These are phyloP conservation scores for Epizoanthus rinbou DNA, from an alignment of 92 coral and sea anemone genomes.

Conservation along the genomic window DNA sequence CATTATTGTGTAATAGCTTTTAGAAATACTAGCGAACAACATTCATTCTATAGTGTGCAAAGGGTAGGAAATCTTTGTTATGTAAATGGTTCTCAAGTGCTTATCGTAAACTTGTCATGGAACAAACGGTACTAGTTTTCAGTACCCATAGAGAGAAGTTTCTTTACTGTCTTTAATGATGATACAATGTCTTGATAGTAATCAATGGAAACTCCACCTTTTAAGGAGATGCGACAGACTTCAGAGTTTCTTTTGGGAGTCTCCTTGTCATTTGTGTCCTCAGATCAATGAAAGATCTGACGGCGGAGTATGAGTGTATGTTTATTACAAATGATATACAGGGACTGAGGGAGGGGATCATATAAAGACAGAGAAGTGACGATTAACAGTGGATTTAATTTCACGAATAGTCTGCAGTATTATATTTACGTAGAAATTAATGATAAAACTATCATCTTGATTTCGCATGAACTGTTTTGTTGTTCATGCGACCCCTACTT, in stretches of 20 bases:
- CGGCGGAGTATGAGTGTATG: neutral
- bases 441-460: constrained; percentile 22
- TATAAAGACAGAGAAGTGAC: neutral
- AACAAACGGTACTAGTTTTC: no score
- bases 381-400: constrained; percentile 13
- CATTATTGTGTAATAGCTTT: neutral
- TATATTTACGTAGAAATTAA: constrained; percentile 32
- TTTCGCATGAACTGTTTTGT: constrained; percentile 3
- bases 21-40: neutral
- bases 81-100: neutral
- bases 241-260: constrained; percentile 13
- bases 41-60: neutral
- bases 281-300: neutral
- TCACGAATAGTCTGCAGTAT: constrained; percentile 13
- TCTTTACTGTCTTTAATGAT: neutral
- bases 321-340: neutral
- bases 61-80: constrained; percentile 5
- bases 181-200: neutral
- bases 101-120: neutral
- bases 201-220: constrained; percentile 1
- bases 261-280: neutral
- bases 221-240: constrained; percentile 5
- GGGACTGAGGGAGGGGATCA: neutral
- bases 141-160: neutral
- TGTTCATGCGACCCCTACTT: neutral